These are phyloP conservation scores for Metallyticus violacea DNA, from an alignment of 2,888 invertebrate genomes.

Conservation along the genomic window DNA sequence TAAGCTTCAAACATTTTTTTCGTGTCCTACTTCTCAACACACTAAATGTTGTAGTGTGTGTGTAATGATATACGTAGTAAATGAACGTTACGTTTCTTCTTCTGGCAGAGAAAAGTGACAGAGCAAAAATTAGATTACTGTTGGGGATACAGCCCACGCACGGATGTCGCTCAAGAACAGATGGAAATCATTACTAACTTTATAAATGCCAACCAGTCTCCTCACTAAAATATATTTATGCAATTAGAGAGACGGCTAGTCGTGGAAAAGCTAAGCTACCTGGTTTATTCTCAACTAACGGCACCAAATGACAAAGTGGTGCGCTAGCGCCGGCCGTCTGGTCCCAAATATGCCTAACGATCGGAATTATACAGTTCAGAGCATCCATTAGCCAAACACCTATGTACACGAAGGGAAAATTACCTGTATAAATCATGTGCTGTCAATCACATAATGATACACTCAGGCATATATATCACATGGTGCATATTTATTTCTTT, in stretches of 20 bases:
- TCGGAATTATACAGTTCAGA: not conserved
- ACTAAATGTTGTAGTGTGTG: no score
- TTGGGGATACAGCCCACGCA: not conserved
- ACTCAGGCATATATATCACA: not conserved
- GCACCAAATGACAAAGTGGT: not conserved
- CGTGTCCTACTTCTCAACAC: no score
- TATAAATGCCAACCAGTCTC: not conserved
- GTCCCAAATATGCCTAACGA: not conserved
- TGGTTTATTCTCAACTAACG: not conserved
- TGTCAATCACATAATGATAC: not conserved
- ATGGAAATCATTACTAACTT: not conserved
- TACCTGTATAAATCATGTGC: not conserved
- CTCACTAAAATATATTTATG: not conserved
- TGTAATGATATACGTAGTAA: no score
- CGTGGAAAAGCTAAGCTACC: not conserved
- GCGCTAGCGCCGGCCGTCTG: not conserved
- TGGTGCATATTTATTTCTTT: not conserved
- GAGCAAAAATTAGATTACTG: not conserved
- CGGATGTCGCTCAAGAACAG: not conserved
- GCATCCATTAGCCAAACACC: not conserved
- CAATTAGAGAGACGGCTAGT: not conserved
- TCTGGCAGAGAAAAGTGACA: not conserved
- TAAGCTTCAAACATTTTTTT: no score
- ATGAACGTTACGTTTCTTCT: no score
- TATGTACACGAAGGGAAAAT: not conserved